Evolutionary conservation across 2,113 vertebrate species (phyloP), one percentile per base, ranked within the genome.

Genomic region (Piprites chloris): DNA sequence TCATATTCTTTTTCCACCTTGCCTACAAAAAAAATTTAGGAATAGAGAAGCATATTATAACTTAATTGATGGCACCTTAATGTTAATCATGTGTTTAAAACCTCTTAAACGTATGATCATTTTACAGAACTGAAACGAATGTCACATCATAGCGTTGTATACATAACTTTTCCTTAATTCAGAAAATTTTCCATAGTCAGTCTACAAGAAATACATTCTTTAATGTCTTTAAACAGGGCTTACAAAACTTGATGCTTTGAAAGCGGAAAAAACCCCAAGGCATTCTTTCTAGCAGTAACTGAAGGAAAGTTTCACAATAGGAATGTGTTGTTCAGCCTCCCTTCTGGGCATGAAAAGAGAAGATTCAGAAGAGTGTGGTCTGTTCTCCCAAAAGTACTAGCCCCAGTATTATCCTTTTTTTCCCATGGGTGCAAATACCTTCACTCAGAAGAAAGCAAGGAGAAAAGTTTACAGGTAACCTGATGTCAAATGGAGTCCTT

Each of bases 301-400:
- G 35, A 81, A 77, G 28, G 32, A 76, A 90, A 73, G 28, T 92
- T 96, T 91, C 81, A 76, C 67, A 96, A 93, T 35, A 68, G 41
- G 24, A 19, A 21, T 62, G 26, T 72, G 19, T 59, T 91, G 33
- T 77, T 88, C 50, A 74, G 14, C 32, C 55, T 68, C 16, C 32
- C 65, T 75, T 80, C 72, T 18, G 62, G 47, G 41, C 71, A 90
- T n/a, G 53, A 35, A 94, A 87, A 82, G 62, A 73, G 73, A 72
- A 67, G 65, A 78, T 18, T 47, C 49, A 65, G 27, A 96, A 56
- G 47, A 82, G n/a, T 37, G 27, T 0, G 2, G 3, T 39, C 30
- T 63, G 1, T 44, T 67, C 6, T 56, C 8, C 52, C 24, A 39
- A 55, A 59, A 85, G 22, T 47, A 42, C 24, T 58, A 50, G 44